These are phyloP conservation scores for Synanthedon andrenaeformis DNA, from an alignment of 2,888 invertebrate species.

Conservation along the genomic window DNA sequence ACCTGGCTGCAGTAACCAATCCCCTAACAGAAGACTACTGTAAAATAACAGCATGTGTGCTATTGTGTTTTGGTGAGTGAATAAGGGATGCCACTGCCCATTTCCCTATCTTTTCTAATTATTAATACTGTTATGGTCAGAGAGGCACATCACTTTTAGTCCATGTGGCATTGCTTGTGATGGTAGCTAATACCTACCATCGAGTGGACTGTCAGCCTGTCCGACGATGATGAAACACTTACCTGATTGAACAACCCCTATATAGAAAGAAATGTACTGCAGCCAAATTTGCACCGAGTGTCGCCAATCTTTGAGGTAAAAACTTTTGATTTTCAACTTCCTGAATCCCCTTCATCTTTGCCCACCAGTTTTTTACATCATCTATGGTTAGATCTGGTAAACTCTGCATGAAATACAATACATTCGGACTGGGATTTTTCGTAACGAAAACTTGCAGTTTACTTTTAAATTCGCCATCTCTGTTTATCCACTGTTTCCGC, in stretches of 20 bases:
- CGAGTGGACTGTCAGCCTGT: too few species aligned
- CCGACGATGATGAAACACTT: slow-evolving; percentile 6
- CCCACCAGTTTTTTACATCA: slow-evolving; percentile 70
- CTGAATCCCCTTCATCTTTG: slow-evolving; percentile 46
- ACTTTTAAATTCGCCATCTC: slow-evolving; percentile 69
- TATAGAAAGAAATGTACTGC: slow-evolving; percentile 86
- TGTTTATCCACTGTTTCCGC: slow-evolving; percentile 73
- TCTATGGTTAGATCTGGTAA: slow-evolving; percentile 64
- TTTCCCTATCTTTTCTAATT: too few species aligned
- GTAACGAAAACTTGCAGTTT: slow-evolving; percentile 69
- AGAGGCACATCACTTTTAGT: too few species aligned
- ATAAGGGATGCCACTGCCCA: too few species aligned
- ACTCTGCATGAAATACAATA: slow-evolving; percentile 53
- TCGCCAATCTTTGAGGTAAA: slow-evolving; percentile 68
- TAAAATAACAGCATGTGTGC: too few species aligned
- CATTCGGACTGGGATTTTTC: slow-evolving; percentile 45
- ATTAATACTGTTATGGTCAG: too few species aligned
- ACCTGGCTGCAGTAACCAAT: too few species aligned
- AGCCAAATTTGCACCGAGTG: slow-evolving; percentile 84
- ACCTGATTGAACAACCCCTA: slow-evolving; percentile 81
- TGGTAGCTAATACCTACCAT: too few species aligned
- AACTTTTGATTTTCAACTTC: slow-evolving; percentile 73
- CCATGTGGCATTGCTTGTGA: too few species aligned
- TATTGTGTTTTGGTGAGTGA: too few species aligned
- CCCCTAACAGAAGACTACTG: too few species aligned